phyloP scores from a whole-genome alignment of 2,888 invertebrate species.

The Bimastos eiseni region DNA sequence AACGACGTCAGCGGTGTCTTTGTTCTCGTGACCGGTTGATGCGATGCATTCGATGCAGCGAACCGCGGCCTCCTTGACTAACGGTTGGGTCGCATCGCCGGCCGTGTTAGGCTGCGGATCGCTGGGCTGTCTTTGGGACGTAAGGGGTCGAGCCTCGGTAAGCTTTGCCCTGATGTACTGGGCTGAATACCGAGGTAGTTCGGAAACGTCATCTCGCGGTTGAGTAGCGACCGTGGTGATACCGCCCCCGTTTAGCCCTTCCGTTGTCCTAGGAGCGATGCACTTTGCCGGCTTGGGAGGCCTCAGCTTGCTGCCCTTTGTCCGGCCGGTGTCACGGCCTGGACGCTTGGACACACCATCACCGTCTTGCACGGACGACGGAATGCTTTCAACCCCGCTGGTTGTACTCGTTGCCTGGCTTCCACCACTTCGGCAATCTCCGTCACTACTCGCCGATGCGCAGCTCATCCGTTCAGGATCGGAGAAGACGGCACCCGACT shows the following conservation, averaged over 20 bases:
- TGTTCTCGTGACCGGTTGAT: background rate
- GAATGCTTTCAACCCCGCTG: background rate
- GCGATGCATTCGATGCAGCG: background rate
- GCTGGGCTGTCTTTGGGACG: background rate
- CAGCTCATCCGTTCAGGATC: background rate
- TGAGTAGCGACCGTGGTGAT: background rate
- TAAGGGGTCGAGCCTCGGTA: background rate
- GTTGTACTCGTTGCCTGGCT: background rate
- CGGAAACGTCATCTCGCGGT: background rate
- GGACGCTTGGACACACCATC: background rate
- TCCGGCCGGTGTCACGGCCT: background rate
- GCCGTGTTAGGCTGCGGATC: background rate
- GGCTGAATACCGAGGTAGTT: background rate
- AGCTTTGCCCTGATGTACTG: background rate
- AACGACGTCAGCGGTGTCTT: background rate
- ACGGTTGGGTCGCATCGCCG: background rate
- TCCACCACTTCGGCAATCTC: background rate
- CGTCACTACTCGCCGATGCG: background rate
- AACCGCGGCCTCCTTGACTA: background rate
- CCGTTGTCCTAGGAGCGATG: background rate
- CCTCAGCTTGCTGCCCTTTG: conserved; percentile 17
- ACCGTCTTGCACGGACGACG: background rate
- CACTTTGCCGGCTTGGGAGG: background rate
- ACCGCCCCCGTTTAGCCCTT: background rate
- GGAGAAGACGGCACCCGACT: background rate